Evolutionary conservation across 1,140 invertebrate species (phyloP), one percentile per base, ranked within the genome.

Genomic region (Ceratoteleas bidentatus): DNA sequence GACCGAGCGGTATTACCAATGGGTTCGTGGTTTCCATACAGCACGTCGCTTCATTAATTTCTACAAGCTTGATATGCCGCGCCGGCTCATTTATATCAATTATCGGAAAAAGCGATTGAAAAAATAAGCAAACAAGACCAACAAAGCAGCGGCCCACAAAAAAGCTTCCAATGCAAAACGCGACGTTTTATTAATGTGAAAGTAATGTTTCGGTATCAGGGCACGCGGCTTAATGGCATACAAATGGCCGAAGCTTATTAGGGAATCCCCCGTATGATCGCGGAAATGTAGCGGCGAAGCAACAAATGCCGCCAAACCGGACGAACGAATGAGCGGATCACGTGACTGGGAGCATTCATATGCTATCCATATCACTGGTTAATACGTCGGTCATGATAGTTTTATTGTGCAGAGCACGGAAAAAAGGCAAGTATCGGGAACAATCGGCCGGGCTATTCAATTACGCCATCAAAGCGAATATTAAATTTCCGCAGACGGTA

Each of bases 291-390:
- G 16, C 33, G 36, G 10, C 36, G 36, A 24, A 11, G 34, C 10
- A 10, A 14, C 36, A 38, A 47, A 61, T 0, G 14, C 33, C 10
- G 6, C 10, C n/a, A 11, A 15, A 15, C 10, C 36, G 36, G 13
- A 4, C n/a, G 5, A 10, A 14, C 36, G 14, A 61, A 61, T 0
- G 14, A 49, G 11, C 13, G 43, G 16, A n/a, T 68, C 43, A 68
- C 53, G 65, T 68, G 65, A 68, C 65, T 40, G 15, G 54, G 9
- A 15, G 11, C 56, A 69, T 69, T 69, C 54, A 69, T 69, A 10
- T 43, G 45, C 8, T 45, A 15, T 11, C 54, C 34, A 60, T 58
- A 58, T 58, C 58, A 60, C 16, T 58, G 15, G 54, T 60, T 69
- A 69, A 69, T 69, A 69, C 43, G 11, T 40, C 66, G 52, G 38